Base-by-base conservation (phyloP, 2,888 invertebrate genomes). In the Falcaria lacertinaria region DNA sequence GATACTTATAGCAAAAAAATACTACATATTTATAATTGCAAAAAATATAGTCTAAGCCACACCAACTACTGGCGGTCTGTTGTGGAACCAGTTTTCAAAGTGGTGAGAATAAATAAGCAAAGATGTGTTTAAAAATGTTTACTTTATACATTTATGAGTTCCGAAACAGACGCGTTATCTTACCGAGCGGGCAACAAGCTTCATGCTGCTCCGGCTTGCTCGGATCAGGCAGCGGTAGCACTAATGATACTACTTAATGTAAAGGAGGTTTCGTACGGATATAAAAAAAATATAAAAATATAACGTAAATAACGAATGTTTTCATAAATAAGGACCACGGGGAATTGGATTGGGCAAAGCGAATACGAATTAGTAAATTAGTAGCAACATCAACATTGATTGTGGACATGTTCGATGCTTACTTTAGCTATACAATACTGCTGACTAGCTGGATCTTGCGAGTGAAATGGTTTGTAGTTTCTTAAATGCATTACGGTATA, bases 201-300 rank as follows among this genome's bases (percentile, higher is more conserved):
- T 96, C 96, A 91, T 96, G 96, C 93, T 96, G 94, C 91, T 94
- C 94, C 80, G 95, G 95, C 90, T 94, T 94, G 87, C 94, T 92
- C 81, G 95, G 95, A 90, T 95, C 94, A 87, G 95, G 95, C 89
- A 95, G 91, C 84, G 95, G 95, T 91, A 95, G 91, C 81, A 94
- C 93, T 90, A 93, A 91, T 80, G 91, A 92, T 81, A 93, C 93
- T 93, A 90, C 81, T 75, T 73, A 64, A 76, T 81, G 72, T 80
- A 78, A 79, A 74, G 73, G 80, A 70, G 64, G 64, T 74, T 70
- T 68, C 56, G 63, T 56, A 63, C 72, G 84, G 74, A 86, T 80
- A 76, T 69, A 84, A 90, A 60, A 80, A 80, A 62, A 67, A 66
- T 73, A 75, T 74, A 77, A 75, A 68, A 80, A 75, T 70, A 73